phyloP scores from a whole-genome alignment of 2,888 invertebrate species.

The Chelonus formosanus region DNA sequence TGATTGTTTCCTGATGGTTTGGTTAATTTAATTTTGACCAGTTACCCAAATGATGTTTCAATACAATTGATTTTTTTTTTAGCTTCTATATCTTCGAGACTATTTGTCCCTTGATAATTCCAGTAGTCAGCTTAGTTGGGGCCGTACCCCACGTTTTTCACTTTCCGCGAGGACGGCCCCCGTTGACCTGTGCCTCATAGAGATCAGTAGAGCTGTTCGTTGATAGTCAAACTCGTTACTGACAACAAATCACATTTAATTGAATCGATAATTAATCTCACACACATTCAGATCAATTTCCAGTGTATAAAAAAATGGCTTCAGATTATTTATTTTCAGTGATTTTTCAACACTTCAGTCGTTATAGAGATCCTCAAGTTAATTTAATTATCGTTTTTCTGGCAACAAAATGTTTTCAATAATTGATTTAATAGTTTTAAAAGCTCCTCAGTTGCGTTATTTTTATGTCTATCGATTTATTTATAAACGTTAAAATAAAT shows the following conservation, averaged over 20 bases:
- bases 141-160: conserved; percentile 63
- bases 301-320: background rate
- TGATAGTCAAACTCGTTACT: background rate
- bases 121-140: conserved; percentile 61
- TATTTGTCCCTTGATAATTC: conserved; percentile 26
- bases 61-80: background rate
- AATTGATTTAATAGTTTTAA: too few species aligned
- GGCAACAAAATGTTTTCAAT: too few species aligned
- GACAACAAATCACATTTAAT: background rate
- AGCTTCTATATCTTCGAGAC: conserved; percentile 1
- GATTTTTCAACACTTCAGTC: too few species aligned
- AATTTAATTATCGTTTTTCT: too few species aligned
- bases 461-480: too few species aligned
- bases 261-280: conserved; percentile 6
- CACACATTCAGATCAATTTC: conserved; percentile 15
- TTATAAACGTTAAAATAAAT: too few species aligned
- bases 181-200: conserved; percentile 56
- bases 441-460: too few species aligned
- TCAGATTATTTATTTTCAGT: background rate
- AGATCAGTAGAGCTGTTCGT: conserved; percentile 37
- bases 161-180: conserved; percentile 63
- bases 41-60: too few species aligned
- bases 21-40: conserved; percentile 11
- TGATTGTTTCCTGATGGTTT: too few species aligned
- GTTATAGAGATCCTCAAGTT: too few species aligned